phyloP scores from a whole-genome alignment of 2,888 invertebrate genomes.

The Dryococelus australis region DNA sequence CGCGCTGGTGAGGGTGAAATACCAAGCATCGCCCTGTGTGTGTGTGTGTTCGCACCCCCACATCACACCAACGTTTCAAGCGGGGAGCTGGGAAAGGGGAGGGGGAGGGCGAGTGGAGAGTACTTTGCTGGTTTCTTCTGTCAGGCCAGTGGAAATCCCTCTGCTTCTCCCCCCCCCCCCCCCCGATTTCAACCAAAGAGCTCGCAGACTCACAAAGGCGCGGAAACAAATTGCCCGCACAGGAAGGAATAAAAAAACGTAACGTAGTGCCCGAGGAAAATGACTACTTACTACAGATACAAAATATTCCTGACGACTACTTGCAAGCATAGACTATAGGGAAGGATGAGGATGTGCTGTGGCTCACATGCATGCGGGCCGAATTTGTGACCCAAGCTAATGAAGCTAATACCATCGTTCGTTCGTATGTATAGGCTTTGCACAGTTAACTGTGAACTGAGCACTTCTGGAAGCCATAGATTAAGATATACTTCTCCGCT shows the following conservation, averaged over 20 bases:
- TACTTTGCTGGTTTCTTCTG: neutral
- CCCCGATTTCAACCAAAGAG: neutral
- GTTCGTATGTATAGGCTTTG: too few relatives aligned
- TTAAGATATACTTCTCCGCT: too few relatives aligned
- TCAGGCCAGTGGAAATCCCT: neutral
- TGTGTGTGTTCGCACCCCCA: neutral
- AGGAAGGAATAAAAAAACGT: neutral
- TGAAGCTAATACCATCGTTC: too few relatives aligned
- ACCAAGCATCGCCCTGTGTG: neutral
- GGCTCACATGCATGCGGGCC: too few relatives aligned
- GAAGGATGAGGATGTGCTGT: too few relatives aligned
- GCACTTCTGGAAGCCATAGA: too few relatives aligned
- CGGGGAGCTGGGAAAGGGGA: neutral
- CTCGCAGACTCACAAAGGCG: neutral
- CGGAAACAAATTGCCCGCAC: slow-evolving; percentile 10
- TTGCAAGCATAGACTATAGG: too few relatives aligned
- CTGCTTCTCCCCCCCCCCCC: neutral
- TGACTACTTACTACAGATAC: neutral
- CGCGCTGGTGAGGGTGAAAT: neutral
- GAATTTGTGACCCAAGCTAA: too few relatives aligned
- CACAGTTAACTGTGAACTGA: too few relatives aligned
- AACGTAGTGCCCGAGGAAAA: neutral
- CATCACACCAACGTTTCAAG: neutral
- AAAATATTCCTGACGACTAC: neutral
- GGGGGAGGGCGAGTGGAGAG: neutral